Base-by-base conservation (phyloP, 1,140 invertebrate species). In the Oscheius sp. region DNA sequence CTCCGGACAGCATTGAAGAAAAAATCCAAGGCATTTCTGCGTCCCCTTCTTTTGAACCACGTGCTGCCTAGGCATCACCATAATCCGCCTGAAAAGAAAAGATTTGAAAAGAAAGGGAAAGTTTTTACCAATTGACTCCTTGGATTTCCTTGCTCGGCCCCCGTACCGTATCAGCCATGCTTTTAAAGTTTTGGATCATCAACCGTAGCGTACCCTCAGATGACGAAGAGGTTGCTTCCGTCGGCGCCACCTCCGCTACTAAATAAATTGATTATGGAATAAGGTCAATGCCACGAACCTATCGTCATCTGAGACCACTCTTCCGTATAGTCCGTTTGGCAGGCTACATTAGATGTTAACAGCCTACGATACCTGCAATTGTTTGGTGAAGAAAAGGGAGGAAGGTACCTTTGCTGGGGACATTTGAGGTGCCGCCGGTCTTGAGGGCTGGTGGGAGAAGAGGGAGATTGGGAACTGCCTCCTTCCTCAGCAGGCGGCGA, bases 61-160 rank as follows among this genome's bases (percentile, higher is more conserved):
- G 68, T 82, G 81, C 46, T 84, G 82, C 4, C 94, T 87, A 15
- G 93, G 94, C 93, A 98, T 98, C 0, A 96, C 92, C 95, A 99
- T 97, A 59, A 98, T 98, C 88, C 97, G 96, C 88, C 88, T 88
- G 68, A 68, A 42, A 26, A 61, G 13, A 1, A 32, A 66, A 20
- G 15, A 67, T 64, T 23, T 1, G 18, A 13, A 15, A 3, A 23
- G 46, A 58, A 64, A 62, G 7, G 13, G n/a, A 59, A n/a, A n/a
- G n/a, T 18, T 0, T 32, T 0, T 29, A 68, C 66, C 66, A 68
- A 4, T 23, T 28, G n/a, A 68, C 66, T 18, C 45, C 66, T 18
- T 18, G 45, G 29, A 68, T 68, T 49, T 49, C 23, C 35, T 68
- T 68, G 38, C 28, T 58, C 3, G 38, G 38, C 20, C 38, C 38